Evolutionary conservation across 2,888 invertebrate genomes (phyloP).

Genomic region (Allolobophora icterica): DNA sequence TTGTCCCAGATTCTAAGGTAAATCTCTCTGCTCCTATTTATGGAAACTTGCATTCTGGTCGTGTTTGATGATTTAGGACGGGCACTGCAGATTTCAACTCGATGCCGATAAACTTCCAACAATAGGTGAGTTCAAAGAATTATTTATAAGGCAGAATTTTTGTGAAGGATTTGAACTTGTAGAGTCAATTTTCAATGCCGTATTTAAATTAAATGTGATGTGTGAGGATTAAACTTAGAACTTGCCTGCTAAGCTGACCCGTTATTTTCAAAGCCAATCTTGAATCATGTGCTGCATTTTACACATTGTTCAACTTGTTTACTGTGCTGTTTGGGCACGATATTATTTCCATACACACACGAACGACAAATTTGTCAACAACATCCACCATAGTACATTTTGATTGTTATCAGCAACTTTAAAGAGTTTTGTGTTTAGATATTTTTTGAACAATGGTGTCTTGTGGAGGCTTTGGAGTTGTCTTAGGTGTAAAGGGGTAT

Average conservation of each 20-base stretch:
- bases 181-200: not conserved
- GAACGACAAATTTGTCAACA: not conserved
- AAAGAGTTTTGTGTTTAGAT: not conserved
- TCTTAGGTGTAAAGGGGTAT: not conserved
- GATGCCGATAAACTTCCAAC: conserved; percentile 19
- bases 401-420: not conserved
- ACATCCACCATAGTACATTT: not conserved
- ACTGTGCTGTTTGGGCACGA: not conserved
- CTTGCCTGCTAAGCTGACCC: not conserved
- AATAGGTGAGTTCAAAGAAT: conserved; percentile 3
- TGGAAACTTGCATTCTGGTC: not conserved
- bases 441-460: not conserved
- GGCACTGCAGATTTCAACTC: not conserved
- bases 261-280: not conserved
- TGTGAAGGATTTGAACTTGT: not conserved
- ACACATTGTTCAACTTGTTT: not conserved
- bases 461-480: not conserved
- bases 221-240: not conserved
- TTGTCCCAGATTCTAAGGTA: not conserved
- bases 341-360: too few relatives aligned
- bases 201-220: not conserved
- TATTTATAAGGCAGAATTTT: not conserved
- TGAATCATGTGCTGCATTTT: too few relatives aligned
- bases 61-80: not conserved
- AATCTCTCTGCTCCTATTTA: not conserved